These are phyloP conservation scores for Pyrgus malvae DNA, from an alignment of 2,888 invertebrate species.

Conservation along the genomic window DNA sequence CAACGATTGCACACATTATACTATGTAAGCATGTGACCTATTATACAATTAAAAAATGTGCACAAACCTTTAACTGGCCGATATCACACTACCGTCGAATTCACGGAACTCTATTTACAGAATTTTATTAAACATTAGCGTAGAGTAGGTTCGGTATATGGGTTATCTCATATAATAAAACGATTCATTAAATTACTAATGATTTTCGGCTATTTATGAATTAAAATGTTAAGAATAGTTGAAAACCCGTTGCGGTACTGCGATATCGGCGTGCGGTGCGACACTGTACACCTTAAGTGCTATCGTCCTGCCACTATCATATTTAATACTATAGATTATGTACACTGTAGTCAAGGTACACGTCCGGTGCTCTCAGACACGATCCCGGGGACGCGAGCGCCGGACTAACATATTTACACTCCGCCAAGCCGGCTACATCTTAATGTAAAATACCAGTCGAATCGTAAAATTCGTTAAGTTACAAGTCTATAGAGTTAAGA, in stretches of 20 bases:
- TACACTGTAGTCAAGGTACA: constrained; percentile 19
- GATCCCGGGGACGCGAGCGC: not conserved
- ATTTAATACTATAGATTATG: constrained; percentile 24
- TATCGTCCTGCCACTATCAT: constrained; percentile 12
- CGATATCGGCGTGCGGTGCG: constrained; percentile 3
- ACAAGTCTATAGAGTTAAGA: constrained; percentile 51
- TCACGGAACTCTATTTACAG: constrained; percentile 10
- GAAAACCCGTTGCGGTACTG: constrained; percentile 5
- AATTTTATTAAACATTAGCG: not conserved
- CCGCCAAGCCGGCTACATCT: constrained; percentile 51
- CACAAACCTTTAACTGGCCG: constrained; percentile 43
- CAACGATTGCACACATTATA: constrained; percentile 5
- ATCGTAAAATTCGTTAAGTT: constrained; percentile 58
- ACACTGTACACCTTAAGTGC: constrained; percentile 14
- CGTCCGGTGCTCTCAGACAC: not conserved
- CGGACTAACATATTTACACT: constrained; percentile 40
- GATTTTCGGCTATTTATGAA: constrained; percentile 7
- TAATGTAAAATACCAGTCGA: constrained; percentile 56
- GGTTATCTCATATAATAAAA: not conserved
- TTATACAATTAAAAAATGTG: constrained; percentile 40
- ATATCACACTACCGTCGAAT: constrained; percentile 5
- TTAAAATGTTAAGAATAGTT: not conserved
- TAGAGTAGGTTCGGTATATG: not conserved
- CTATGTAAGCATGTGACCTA: constrained; percentile 18
- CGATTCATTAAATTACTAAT: not conserved